Conservation (phyloP, 2,113 vertebrate genomes). For the Geococcyx californianus region DNA sequence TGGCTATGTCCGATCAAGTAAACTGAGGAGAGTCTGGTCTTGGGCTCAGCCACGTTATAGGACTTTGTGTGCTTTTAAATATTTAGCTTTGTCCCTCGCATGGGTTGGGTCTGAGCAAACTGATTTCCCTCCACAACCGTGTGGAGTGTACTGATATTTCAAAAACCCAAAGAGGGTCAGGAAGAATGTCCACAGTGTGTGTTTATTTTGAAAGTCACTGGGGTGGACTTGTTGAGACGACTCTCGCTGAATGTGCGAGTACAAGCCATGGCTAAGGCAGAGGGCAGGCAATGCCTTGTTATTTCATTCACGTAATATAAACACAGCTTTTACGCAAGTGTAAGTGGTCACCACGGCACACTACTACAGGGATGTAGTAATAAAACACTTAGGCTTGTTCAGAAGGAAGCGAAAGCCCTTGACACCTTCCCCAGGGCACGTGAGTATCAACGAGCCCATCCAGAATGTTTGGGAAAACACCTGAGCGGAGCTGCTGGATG, state of each 20-base stretch:
- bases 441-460: neutral
- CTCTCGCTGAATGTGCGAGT: neutral
- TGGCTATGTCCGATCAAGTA: neutral
- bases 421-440: neutral
- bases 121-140: accelerated
- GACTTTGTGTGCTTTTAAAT: neutral
- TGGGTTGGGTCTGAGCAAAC: neutral
- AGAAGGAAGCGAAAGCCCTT: neutral
- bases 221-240: neutral
- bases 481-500: neutral
- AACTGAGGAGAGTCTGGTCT: neutral
- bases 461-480: neutral
- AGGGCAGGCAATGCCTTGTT: neutral
- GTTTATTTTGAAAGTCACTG: neutral
- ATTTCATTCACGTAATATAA: neutral
- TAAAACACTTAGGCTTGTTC: neutral
- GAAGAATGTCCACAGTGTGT: neutral
- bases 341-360: neutral
- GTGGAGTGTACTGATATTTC: neutral
- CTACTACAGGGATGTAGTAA: neutral
- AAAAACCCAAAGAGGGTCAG: accelerated
- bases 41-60: neutral
- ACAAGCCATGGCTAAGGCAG: neutral
- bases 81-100: neutral
- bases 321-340: neutral